These are phyloP conservation scores for Tachypleus tridentatus DNA, from an alignment of 1,140 invertebrate genomes.

Conservation along the genomic window DNA sequence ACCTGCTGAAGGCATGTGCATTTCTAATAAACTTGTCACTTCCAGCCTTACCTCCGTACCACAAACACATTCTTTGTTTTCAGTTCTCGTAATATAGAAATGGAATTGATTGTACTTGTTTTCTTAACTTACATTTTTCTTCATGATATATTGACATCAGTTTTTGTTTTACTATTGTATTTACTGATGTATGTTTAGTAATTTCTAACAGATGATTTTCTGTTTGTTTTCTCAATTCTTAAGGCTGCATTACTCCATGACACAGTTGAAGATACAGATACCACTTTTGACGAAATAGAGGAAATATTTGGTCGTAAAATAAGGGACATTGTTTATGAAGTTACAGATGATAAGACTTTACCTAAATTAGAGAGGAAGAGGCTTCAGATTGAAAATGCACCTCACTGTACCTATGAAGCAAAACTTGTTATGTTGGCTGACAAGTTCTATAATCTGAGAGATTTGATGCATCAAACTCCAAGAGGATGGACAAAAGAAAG, in stretches of 20 bases:
- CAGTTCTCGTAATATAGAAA: no score
- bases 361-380: conserved; percentile 51
- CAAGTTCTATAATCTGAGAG: conserved; percentile 73
- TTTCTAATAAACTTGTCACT: no score
- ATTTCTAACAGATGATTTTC: no score
- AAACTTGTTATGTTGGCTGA: conserved; percentile 75
- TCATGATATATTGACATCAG: no score
- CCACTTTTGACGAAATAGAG: conserved; percentile 61
- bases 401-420: conserved; percentile 44
- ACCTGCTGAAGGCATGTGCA: no score
- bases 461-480: conserved; percentile 50
- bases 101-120: no score
- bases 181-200: no score
- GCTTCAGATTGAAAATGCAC: conserved; percentile 55
- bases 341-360: conserved; percentile 65
- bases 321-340: conserved; percentile 48
- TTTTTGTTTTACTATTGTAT: no score
- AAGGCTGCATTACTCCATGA: conserved; percentile 71
- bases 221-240: conserved; percentile 12
- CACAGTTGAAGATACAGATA: conserved; percentile 79
- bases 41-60: no score
- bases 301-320: conserved; percentile 52
- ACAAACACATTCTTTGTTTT: no score
- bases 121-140: no score
- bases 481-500: conserved; percentile 48